Evolutionary conservation across 2,888 invertebrate species (phyloP).

Genomic region (Drosophila vallismaia): DNA sequence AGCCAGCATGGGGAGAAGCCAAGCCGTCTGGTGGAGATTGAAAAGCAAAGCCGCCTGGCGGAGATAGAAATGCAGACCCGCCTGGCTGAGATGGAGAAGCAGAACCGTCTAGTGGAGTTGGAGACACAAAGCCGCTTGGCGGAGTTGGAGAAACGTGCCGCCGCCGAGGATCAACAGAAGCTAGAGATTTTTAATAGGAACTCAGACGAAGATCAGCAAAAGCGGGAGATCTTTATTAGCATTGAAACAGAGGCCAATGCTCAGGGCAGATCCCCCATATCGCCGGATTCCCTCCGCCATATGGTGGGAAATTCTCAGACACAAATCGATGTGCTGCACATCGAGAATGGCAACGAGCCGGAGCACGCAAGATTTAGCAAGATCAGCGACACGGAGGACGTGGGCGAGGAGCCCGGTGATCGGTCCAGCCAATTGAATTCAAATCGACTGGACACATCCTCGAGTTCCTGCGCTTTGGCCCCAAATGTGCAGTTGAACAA

Average conservation of each 20-base stretch:
- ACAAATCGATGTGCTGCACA: slow-evolving; percentile 78
- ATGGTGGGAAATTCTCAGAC: slow-evolving; percentile 81
- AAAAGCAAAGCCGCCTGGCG: slow-evolving; percentile 15
- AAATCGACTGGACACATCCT: slow-evolving; percentile 39
- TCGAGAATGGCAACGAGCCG: slow-evolving; percentile 80
- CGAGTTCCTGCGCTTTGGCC: slow-evolving; percentile 39
- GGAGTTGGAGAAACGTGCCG: slow-evolving; percentile 11
- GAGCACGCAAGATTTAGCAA: slow-evolving; percentile 79
- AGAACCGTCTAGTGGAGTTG: slow-evolving; percentile 19
- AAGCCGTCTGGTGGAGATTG: slow-evolving; percentile 1
- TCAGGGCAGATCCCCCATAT: slow-evolving; percentile 73
- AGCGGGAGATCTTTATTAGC: slow-evolving; percentile 82
- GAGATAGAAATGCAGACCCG: slow-evolving; percentile 19
- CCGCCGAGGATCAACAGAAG: slow-evolving; percentile 62
- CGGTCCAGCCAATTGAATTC: slow-evolving; percentile 40
- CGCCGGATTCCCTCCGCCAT: slow-evolving; percentile 74
- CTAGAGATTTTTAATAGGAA: slow-evolving; percentile 82
- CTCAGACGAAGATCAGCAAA: slow-evolving; percentile 56
- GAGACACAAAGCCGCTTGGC: slow-evolving; percentile 12
- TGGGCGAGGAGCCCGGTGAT: slow-evolving; percentile 32
- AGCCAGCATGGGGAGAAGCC: slow-evolving; percentile 45
- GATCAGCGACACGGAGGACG: slow-evolving; percentile 79
- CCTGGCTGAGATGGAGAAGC: slow-evolving; percentile 1
- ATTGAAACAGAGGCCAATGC: slow-evolving; percentile 83
- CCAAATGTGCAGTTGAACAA: slow-evolving; percentile 82